Base-by-base conservation (phyloP, 1,140 invertebrate species). In the Muscidifurax raptorellus region DNA sequence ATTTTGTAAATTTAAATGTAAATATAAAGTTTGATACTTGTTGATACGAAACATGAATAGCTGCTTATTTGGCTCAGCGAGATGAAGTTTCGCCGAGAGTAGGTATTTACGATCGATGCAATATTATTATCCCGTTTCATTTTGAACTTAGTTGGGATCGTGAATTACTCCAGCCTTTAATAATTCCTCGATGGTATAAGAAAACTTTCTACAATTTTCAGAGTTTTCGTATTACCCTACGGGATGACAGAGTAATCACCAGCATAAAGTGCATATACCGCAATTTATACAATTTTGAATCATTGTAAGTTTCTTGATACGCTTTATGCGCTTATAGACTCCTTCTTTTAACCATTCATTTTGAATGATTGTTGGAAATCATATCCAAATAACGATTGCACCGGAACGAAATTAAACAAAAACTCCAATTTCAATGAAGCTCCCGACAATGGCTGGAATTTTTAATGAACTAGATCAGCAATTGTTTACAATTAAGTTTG, bases 41-140 rank as follows among this genome's bases (percentile, higher is more conserved):
- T 67, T 67, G 67, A 10, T 6, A 10, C 67, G 27, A 27, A 40
- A 47, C 15, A 28, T 28, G 47, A 59, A 64, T 18, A 64, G 27
- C 27, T 22, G 27, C 47, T 77, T 77, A 64, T 30, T 77, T 77
- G 52, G 28, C 47, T 64, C 27, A 1, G 10, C 27, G 27, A 59
- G 28, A 77, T 77, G 25, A 77, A 77, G 9, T 77, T 77, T 64
- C 52, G 27, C 75, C 22, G n/a, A 6, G 25, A 18, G 75, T 47
- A 22, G 28, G 75, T 77, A 59, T 77, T 77, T 77, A 77, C 75
- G 75, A 77, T 77, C 75, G 28, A 15, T 27, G 13, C 47, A 77
- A 77, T 77, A 77, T 77, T 77, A 77, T 77, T 77, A 47, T 47
- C 47, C 27, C 27, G n/a, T 77, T 77, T n/a, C 47, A 59, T 77